These are phyloP conservation scores for Lampris megalopsis DNA, from an alignment of 2,113 vertebrate genomes.

Conservation along the genomic window DNA sequence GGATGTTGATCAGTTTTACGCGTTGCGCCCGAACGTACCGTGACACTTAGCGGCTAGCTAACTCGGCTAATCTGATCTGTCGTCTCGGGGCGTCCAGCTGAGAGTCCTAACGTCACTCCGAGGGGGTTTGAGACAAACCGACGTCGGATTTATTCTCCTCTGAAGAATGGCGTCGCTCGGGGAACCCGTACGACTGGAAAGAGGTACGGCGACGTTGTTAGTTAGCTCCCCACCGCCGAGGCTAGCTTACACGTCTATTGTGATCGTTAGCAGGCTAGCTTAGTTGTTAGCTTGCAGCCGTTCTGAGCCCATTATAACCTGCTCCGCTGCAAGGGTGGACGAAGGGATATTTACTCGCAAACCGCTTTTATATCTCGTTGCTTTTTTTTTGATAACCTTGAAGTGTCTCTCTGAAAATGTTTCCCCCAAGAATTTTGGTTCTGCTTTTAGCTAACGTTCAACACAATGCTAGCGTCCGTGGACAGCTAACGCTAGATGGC, in stretches of 20 bases:
- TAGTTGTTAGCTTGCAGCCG: not conserved
- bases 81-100: conserved; percentile 45
- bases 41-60: conserved; percentile 76
- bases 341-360: too few relatives aligned
- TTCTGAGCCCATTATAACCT: too few relatives aligned
- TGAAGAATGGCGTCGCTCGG: conserved; percentile 87
- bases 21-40: conserved; percentile 43
- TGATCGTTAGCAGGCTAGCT: conserved; percentile 41
- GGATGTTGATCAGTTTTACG: conserved; percentile 15
- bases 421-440: too few relatives aligned
- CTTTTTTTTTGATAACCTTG: too few relatives aligned
- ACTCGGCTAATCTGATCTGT: conserved; percentile 76
- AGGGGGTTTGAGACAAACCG: too few relatives aligned
- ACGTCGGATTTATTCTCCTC: not conserved
- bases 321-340: too few relatives aligned
- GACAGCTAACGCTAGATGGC: too few relatives aligned
- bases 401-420: too few relatives aligned
- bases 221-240: conserved; percentile 21
- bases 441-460: too few relatives aligned
- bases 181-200: conserved; percentile 92
- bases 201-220: conserved; percentile 85
- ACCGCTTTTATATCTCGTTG: too few relatives aligned
- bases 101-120: too few relatives aligned
- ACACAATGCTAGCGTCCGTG: too few relatives aligned
- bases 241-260: conserved; percentile 56